A percentile compares a stretch with the other conserved stretches of the same genome.
phyloP scores from a whole-genome alignment of 2,888 invertebrate species.

The Apodemia zela region DNA sequence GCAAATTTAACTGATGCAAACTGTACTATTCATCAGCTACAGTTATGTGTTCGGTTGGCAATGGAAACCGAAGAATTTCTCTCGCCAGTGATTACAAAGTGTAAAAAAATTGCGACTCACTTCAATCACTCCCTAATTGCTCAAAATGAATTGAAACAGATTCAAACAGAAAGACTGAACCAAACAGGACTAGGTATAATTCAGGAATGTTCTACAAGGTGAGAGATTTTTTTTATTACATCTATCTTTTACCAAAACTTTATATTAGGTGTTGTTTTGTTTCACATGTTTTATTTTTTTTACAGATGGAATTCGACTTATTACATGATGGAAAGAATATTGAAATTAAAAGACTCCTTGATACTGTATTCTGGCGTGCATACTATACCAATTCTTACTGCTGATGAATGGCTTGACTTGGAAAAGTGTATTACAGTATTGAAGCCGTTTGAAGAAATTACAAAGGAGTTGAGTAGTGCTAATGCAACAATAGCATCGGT shows the following conservation, averaged over 20 bases:
- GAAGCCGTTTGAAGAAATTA: slow-evolving; percentile 28
- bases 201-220: not conserved
- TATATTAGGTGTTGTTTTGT: slow-evolving; percentile 20
- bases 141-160: slow-evolving; percentile 22
- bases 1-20: slow-evolving; percentile 24
- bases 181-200: not conserved
- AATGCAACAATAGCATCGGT: not conserved
- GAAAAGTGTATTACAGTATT: slow-evolving; percentile 25
- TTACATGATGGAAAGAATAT: slow-evolving; percentile 25
- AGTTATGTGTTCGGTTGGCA: slow-evolving; percentile 22
- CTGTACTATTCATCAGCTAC: slow-evolving; percentile 21
- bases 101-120: slow-evolving; percentile 30
- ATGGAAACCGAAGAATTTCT: slow-evolving; percentile 20
- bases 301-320: slow-evolving; percentile 26
- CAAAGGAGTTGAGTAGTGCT: slow-evolving; percentile 25
- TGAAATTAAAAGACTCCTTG: slow-evolving; percentile 16
- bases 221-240: slow-evolving; percentile 6
- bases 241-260: slow-evolving; percentile 15
- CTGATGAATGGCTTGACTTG: slow-evolving; percentile 28
- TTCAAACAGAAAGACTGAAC: slow-evolving; percentile 25
- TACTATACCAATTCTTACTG: slow-evolving; percentile 25
- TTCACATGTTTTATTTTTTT: slow-evolving; percentile 21
- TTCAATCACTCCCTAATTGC: slow-evolving; percentile 28
- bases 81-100: slow-evolving; percentile 21
- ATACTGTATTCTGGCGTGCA: slow-evolving; percentile 25